Percentiles rank a stretch among this genome's conserved stretches.
Conservation (phyloP, 2,113 vertebrate species). For the Seriola quinqueradiata region DNA sequence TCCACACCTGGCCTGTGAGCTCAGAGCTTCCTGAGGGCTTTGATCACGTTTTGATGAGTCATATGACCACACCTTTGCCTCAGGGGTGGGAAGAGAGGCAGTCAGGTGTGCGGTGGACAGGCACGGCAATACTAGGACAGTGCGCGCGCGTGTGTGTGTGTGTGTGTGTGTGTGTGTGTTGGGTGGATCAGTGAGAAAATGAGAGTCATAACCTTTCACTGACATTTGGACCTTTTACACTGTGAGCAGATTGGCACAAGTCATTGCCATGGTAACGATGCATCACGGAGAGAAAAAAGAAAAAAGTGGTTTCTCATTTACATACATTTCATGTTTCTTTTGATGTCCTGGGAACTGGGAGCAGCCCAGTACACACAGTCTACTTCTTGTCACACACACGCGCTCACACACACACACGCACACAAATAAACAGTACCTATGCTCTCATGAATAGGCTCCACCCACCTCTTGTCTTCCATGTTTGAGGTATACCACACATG, state of each 20-base stretch:
- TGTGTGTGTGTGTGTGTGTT: slow-evolving; percentile 9
- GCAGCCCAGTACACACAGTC: slow-evolving; percentile 8
- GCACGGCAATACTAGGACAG: neutral
- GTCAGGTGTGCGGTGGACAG: slow-evolving; percentile 49
- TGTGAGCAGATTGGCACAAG: neutral
- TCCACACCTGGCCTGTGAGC: slow-evolving; percentile 50
- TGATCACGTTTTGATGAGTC: slow-evolving; percentile 66
- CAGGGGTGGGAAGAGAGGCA: slow-evolving; percentile 1
- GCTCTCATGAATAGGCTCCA: slow-evolving; percentile 3
- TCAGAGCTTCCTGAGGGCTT: slow-evolving; percentile 48
- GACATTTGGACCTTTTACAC: slow-evolving; percentile 2
- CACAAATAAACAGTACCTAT: slow-evolving; percentile 7
- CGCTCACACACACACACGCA: slow-evolving; percentile 12
- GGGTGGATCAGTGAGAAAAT: neutral
- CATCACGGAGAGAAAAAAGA: too few species aligned
- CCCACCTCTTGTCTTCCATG: neutral
- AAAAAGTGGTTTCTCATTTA: neutral
- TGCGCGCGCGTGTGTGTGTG: slow-evolving; percentile 4
- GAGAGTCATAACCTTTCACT: neutral
- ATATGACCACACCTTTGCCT: slow-evolving; percentile 55
- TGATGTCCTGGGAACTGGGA: neutral
- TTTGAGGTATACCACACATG: neutral
- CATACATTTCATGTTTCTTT: slow-evolving; percentile 6
- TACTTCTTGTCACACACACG: neutral
- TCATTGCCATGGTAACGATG: neutral